These are phyloP conservation scores for Tetanocera ferruginea DNA, from an alignment of 2,888 invertebrate species.

Conservation along the genomic window DNA sequence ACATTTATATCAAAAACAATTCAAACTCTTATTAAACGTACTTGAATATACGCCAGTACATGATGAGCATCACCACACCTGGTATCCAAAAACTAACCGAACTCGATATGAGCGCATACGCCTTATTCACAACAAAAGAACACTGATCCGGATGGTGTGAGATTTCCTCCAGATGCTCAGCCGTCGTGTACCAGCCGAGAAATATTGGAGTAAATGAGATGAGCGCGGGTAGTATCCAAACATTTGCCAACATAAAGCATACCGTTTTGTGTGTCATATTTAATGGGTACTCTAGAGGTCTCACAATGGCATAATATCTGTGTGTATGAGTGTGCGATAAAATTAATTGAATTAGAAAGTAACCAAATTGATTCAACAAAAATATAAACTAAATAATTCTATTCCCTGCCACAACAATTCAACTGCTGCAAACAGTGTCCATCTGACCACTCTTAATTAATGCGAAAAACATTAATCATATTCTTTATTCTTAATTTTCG, in stretches of 20 bases:
- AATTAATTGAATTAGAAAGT: neutral
- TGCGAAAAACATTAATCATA: too few species aligned
- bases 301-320: constrained; percentile 92
- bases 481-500: constrained; percentile 16
- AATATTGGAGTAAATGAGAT: constrained; percentile 96
- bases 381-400: too few species aligned
- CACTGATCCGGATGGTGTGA: constrained; percentile 81
- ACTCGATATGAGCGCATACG: constrained; percentile 89
- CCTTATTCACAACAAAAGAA: constrained; percentile 86
- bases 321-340: neutral
- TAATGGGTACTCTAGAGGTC: constrained; percentile 92
- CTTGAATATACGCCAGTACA: constrained; percentile 87
- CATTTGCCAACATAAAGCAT: constrained; percentile 86
- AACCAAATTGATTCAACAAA: neutral
- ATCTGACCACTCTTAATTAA: too few species aligned
- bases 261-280: constrained; percentile 90
- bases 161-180: constrained; percentile 76
- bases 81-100: constrained; percentile 95
- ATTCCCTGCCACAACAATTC: too few species aligned
- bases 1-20: neutral
- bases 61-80: constrained; percentile 90
- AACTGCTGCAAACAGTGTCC: too few species aligned
- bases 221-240: constrained; percentile 92
- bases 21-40: constrained; percentile 51
- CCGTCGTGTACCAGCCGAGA: constrained; percentile 94